Conservation (phyloP, 2,797 vertebrate species). For the Psittacula derbiana region DNA sequence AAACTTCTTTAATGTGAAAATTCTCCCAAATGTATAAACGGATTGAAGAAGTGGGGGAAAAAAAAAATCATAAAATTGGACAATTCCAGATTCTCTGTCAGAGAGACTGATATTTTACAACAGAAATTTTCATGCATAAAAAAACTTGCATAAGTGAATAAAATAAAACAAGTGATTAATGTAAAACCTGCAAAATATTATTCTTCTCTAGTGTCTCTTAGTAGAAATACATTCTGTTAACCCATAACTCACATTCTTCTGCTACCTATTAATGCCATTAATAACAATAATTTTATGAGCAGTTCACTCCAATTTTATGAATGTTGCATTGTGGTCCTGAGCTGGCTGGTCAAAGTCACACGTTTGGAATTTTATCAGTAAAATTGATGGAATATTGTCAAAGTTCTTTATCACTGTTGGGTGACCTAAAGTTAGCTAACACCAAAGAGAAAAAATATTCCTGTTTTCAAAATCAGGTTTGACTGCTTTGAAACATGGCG, state of each 20-base stretch:
- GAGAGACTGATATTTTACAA: neutral
- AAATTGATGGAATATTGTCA: neutral
- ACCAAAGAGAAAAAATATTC: neutral
- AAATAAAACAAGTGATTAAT: neutral
- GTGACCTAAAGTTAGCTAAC: neutral
- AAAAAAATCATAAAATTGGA: neutral
- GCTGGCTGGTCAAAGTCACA: neutral
- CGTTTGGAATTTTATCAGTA: neutral
- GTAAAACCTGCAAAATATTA: neutral
- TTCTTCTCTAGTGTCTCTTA: neutral
- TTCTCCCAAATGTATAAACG: neutral
- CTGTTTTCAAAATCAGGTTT: neutral
- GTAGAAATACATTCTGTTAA: neutral
- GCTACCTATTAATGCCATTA: neutral
- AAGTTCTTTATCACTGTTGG: neutral
- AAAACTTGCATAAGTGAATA: neutral
- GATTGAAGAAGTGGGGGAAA: neutral
- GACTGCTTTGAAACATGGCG: neutral
- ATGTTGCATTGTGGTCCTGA: neutral
- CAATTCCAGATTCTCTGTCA: neutral
- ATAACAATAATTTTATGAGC: neutral
- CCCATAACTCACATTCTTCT: neutral
- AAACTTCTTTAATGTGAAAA: neutral
- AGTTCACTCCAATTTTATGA: neutral
- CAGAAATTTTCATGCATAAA: neutral